Evolutionary conservation across 2,888 invertebrate genomes (phyloP).

Genomic region (Nasonia oneida): DNA sequence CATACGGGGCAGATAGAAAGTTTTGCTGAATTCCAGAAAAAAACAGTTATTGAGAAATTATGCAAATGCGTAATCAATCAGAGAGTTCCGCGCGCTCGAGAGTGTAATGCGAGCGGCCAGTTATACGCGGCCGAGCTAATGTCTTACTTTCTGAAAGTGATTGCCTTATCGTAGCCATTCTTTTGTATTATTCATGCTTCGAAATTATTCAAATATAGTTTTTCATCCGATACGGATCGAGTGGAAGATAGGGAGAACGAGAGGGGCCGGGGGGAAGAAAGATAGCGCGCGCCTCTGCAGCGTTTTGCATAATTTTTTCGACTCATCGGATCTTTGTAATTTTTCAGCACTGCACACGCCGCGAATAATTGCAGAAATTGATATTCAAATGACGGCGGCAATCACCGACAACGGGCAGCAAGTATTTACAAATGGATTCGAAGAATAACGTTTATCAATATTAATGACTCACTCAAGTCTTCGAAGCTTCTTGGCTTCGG

Average conservation of each 20-base stretch:
- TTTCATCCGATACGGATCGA: slow-evolving; percentile 56
- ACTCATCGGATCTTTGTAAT: background rate
- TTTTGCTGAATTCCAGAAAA: slow-evolving; percentile 26
- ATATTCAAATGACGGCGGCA: background rate
- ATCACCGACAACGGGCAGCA: background rate
- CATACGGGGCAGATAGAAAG: background rate
- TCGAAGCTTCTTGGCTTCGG: too few relatives aligned
- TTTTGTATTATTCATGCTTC: slow-evolving; percentile 59
- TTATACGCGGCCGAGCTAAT: slow-evolving; percentile 45
- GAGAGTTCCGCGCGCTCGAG: slow-evolving; percentile 18
- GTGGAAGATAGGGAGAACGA: slow-evolving; percentile 9
- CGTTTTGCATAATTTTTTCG: slow-evolving; percentile 35
- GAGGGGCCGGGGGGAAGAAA: background rate
- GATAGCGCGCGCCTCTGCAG: background rate
- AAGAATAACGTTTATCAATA: background rate
- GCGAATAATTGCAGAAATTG: background rate
- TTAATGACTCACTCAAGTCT: background rate
- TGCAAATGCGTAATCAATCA: slow-evolving; percentile 58
- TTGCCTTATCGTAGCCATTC: slow-evolving; percentile 47
- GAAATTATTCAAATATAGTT: slow-evolving; percentile 59
- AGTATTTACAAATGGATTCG: background rate
- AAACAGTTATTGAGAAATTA: slow-evolving; percentile 56
- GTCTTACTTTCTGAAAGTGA: slow-evolving; percentile 57
- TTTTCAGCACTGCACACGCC: background rate
- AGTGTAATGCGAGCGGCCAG: slow-evolving; percentile 51